Evolutionary conservation across 2,797 vertebrate genomes (phyloP).

Genomic region (Delichon dasypus): DNA sequence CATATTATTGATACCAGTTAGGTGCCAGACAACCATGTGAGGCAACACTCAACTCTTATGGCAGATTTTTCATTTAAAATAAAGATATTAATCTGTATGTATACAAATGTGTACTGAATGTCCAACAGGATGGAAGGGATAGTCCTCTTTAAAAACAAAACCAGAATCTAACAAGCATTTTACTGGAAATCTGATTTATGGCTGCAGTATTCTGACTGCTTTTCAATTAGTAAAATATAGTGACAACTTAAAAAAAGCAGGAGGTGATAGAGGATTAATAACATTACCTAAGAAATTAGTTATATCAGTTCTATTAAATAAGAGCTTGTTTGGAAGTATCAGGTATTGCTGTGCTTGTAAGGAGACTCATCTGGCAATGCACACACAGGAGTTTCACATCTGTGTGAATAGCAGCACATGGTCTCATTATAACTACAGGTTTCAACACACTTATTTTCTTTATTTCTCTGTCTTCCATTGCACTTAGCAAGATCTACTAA

Average conservation of each 20-base stretch:
- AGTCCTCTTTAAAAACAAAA: background rate
- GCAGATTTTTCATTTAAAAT: background rate
- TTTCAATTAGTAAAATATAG: background rate
- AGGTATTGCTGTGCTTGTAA: background rate
- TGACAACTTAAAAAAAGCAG: background rate
- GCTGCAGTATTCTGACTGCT: background rate
- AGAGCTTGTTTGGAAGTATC: background rate
- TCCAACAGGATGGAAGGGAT: background rate
- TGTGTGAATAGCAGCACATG: background rate
- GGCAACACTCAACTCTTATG: background rate
- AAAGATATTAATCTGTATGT: background rate
- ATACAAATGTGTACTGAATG: background rate
- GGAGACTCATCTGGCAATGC: background rate
- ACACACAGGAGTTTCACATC: background rate
- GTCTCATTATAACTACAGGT: background rate
- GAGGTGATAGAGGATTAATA: background rate
- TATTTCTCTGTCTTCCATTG: background rate
- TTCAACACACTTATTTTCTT: background rate
- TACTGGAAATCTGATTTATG: background rate
- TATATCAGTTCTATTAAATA: background rate
- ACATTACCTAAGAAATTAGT: background rate
- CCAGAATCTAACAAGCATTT: background rate
- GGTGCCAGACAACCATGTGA: background rate
- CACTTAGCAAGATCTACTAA: background rate
- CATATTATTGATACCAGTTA: background rate